Base-by-base conservation (phyloP, 2,797 vertebrate genomes). In the Schizopygopsis pylzovi region DNA sequence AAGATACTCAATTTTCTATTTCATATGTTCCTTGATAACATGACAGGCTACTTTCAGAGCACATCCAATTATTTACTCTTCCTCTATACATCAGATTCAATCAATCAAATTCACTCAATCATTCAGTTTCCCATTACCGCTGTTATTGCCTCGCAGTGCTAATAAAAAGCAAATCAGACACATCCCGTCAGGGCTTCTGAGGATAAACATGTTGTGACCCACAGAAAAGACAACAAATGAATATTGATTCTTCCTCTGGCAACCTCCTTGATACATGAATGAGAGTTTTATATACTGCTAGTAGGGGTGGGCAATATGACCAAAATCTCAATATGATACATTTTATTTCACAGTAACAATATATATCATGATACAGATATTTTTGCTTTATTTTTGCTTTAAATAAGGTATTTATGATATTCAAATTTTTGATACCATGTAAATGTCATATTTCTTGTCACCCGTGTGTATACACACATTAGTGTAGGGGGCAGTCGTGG, bases 221-320 rank as follows among this genome's bases (percentile, higher is more conserved):
- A 79, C 87, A 87, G 68, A 83, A 80, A 56, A 56, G 80, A 47
- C 65, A 76, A 70, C 54, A 76, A 89, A 92, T 82, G 9, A 90
- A 85, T 89, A 88, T 81, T 79, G 81, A 87, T 88, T 39, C 87
- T 80, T 76, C 79, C 13, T 15, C 59, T 83, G 68, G 63, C 76
- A 63, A n/a, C 39, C 65, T 59, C 33, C 33, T 72, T 59, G 25
- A 68, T 22, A 10, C 1, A 71, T 43, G 28, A 41, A 28, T 41
- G 85, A 56, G 81, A 65, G 59, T 43, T 18, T 3, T 28, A 65
- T 49, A 54, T 43, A 72, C 67, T 43, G 41, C 52, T 54, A 54
- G 5, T 25, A 61, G 59, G 11, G n/a, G n/a, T 61, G n/a, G n/a
- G 59, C 22, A 0, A 61, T 25, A 61, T 25, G n/a, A 61, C 22